phyloP scores from a whole-genome alignment of 2,888 invertebrate genomes.

The Protophormia terraenovae region DNA sequence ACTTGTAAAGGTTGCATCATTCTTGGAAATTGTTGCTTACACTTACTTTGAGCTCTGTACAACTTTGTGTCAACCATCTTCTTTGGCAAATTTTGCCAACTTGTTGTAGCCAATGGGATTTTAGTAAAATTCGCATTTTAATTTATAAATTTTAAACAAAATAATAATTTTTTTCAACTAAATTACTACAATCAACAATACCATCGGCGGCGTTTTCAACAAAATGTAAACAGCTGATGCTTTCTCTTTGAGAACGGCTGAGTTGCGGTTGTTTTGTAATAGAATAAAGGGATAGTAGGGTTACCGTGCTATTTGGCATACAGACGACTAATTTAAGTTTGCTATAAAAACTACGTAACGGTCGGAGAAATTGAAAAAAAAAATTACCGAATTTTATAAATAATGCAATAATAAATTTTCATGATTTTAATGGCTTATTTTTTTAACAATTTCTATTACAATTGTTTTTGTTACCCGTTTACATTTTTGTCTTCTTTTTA shows the following conservation, averaged over 20 bases:
- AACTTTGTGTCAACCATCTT: slow-evolving; percentile 76
- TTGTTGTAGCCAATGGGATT: slow-evolving; percentile 30
- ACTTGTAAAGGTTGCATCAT: slow-evolving; percentile 36
- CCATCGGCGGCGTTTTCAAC: neutral
- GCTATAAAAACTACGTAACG: neutral
- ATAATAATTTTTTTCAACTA: neutral
- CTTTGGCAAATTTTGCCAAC: slow-evolving; percentile 54
- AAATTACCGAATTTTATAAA: neutral
- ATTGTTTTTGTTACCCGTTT: too few species aligned
- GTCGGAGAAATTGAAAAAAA: too few species aligned
- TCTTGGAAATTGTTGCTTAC: neutral
- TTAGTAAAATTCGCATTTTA: slow-evolving; percentile 63
- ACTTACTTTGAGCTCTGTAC: slow-evolving; percentile 71
- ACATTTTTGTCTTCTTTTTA: too few species aligned
- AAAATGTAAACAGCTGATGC: slow-evolving; percentile 6
- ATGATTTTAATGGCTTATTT: too few species aligned
- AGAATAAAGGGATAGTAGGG: neutral
- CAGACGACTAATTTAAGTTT: neutral
- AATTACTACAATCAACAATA: neutral
- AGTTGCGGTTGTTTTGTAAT: neutral
- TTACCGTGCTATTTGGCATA: neutral
- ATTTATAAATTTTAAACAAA: slow-evolving; percentile 46
- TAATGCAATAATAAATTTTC: too few species aligned
- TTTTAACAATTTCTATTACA: too few species aligned
- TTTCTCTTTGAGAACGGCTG: neutral